phyloP scores from a whole-genome alignment of 2,113 vertebrate genomes.

The Sterrhoptilus dennistouni region DNA sequence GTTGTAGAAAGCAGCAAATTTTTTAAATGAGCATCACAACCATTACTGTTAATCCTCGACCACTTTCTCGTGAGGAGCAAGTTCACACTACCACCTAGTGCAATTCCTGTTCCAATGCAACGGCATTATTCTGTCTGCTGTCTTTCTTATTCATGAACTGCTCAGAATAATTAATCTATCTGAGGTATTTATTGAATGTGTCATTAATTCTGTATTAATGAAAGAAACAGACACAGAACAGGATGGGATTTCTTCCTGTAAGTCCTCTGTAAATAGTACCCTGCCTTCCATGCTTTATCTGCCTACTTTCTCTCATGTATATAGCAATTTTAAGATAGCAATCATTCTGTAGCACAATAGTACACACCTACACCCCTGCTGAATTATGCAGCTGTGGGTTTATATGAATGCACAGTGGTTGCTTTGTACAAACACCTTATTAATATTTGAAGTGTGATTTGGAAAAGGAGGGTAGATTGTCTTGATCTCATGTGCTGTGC shows the following conservation, averaged over 20 bases:
- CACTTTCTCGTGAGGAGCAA: not conserved
- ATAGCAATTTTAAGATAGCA: not conserved
- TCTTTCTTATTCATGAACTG: not conserved
- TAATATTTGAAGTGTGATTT: not conserved
- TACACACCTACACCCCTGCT: not conserved
- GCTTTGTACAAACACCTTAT: not conserved
- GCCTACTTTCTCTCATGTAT: not conserved
- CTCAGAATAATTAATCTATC: not conserved
- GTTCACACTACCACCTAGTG: conserved; percentile 55
- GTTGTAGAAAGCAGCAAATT: not conserved
- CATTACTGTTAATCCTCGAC: not conserved
- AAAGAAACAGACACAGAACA: not conserved
- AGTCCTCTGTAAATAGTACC: not conserved
- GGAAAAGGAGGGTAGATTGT: not conserved
- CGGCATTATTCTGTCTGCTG: not conserved
- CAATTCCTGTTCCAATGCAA: not conserved
- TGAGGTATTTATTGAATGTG: not conserved
- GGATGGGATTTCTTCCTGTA: not conserved
- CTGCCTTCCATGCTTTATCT: not conserved
- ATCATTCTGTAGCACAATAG: not conserved
- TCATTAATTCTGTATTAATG: not conserved
- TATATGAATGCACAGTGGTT: not conserved
- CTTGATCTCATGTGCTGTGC: not conserved
- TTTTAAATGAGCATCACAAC: not conserved
- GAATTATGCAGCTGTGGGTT: not conserved